Conservation (phyloP, 2,113 vertebrate genomes). For the Orthonyx spaldingii region DNA sequence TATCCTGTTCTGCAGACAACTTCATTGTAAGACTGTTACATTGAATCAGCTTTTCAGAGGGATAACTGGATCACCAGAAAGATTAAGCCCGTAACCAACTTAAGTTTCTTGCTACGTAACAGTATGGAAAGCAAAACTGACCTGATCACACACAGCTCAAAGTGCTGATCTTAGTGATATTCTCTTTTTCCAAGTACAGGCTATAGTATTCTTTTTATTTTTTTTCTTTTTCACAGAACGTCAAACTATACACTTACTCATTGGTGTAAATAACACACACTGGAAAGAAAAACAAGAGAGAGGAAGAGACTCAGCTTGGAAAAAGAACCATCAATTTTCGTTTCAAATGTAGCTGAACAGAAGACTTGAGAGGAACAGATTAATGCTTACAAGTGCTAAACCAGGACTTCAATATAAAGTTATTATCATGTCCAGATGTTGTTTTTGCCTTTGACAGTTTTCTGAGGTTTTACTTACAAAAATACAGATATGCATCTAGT, state of each 20-base stretch:
- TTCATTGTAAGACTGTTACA: neutral
- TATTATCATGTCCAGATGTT: neutral
- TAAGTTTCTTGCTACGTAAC: neutral
- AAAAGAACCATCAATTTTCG: constrained; percentile 4
- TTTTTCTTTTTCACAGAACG: neutral
- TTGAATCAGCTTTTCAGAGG: neutral
- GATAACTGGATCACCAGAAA: neutral
- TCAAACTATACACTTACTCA: neutral
- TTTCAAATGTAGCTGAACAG: constrained; percentile 33
- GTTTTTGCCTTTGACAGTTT: neutral
- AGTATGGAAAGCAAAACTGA: neutral
- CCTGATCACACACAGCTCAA: neutral
- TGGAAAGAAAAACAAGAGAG: constrained; percentile 4
- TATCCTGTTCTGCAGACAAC: neutral
- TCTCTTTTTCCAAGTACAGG: neutral
- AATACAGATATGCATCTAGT: neutral
- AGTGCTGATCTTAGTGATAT: neutral
- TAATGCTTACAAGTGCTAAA: neutral
- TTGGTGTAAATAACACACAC: neutral
- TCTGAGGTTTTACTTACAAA: neutral
- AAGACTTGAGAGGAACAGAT: neutral
- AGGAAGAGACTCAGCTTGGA: neutral
- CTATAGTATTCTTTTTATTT: neutral
- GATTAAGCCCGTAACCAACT: neutral
- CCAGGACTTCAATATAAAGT: neutral